A percentile compares a stretch with the other conserved stretches of the same genome.
Evolutionary conservation across 2,113 vertebrate genomes (phyloP).

Genomic region (Entelurus aequoreus): DNA sequence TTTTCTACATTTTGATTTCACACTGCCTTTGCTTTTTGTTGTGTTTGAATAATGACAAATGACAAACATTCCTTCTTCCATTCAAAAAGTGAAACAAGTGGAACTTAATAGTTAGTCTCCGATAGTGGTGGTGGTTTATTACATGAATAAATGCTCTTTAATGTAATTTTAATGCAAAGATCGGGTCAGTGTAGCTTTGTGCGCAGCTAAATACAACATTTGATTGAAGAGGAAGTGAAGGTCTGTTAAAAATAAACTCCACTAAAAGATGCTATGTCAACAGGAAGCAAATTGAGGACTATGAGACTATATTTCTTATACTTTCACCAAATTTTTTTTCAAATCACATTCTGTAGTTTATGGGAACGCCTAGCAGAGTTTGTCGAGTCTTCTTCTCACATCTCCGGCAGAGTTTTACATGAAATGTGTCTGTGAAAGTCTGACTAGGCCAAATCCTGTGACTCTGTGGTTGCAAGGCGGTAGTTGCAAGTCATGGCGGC

Average conservation of each 20-base stretch:
- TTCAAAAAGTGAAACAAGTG: background rate
- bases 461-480: no score
- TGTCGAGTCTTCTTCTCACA: no score
- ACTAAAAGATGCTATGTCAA: background rate
- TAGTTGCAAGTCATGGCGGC: no score
- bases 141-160: constrained; percentile 1
- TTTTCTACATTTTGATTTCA: background rate
- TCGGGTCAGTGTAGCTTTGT: background rate
- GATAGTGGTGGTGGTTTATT: constrained; percentile 11
- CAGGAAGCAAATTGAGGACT: background rate
- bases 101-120: constrained; percentile 3
- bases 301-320: background rate
- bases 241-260: constrained; percentile 1
- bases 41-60: background rate
- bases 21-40: constrained; percentile 13
- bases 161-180: constrained; percentile 2
- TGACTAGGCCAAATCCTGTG: no score
- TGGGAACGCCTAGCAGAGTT: no score
- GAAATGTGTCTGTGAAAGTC: no score
- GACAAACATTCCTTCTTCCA: constrained; percentile 14
- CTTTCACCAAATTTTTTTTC: no score
- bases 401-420: no score
- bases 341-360: no score
- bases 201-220: background rate
- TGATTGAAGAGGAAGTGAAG: background rate